A percentile compares a stretch with the other conserved stretches of the same genome.
Conservation (phyloP, 2,797 vertebrate species). For the Pelochelys cantorii region DNA sequence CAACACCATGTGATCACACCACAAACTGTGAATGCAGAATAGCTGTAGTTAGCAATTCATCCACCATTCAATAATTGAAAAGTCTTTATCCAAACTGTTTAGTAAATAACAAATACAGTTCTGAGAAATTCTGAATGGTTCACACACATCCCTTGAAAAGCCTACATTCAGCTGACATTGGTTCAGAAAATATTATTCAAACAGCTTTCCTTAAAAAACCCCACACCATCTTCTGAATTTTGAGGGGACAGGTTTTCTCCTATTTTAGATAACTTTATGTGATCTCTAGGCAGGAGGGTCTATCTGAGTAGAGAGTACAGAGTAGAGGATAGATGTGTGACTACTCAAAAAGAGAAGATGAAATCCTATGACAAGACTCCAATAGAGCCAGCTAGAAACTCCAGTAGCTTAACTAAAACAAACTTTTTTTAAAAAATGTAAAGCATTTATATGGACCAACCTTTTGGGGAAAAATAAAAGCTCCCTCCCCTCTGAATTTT, state of each 20-base stretch:
- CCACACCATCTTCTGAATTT: neutral
- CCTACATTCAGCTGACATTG: neutral
- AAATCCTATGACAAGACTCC: neutral
- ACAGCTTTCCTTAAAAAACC: neutral
- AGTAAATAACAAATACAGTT: neutral
- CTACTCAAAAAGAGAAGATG: neutral
- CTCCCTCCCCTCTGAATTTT: neutral
- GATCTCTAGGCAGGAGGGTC: neutral
- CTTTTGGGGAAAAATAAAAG: neutral
- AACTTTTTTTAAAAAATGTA: neutral
- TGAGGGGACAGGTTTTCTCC: neutral
- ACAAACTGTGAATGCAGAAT: neutral
- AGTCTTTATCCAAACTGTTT: neutral
- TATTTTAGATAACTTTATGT: neutral
- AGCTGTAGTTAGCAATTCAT: neutral
- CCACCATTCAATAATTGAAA: neutral
- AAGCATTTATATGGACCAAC: neutral
- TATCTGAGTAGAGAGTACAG: slow-evolving; percentile 20
- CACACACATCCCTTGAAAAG: slow-evolving; percentile 1
- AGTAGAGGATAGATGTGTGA: neutral
- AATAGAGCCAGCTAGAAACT: neutral
- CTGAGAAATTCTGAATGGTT: neutral
- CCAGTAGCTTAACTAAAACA: neutral
- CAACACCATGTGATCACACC: fast-evolving
- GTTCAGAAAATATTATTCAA: neutral